Evolutionary conservation across 2,797 vertebrate species (phyloP).

Genomic region (Falco rusticolus): DNA sequence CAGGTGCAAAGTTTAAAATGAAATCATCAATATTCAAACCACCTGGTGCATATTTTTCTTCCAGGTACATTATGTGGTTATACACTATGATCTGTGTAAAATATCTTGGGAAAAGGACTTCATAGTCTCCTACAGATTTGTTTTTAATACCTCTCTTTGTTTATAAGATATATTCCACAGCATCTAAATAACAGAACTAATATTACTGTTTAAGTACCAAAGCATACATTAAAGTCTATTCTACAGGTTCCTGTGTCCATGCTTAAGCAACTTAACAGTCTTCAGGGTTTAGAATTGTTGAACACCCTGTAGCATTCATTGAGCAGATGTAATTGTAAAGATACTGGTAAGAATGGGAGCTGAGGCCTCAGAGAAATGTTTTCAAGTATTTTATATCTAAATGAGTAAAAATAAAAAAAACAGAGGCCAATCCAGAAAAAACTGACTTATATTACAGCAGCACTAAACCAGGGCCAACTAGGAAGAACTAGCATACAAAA

Average conservation of each 20-base stretch:
- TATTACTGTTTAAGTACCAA: neutral
- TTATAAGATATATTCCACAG: neutral
- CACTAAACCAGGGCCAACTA: neutral
- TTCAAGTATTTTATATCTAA: neutral
- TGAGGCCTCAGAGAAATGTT: neutral
- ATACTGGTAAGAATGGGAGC: neutral
- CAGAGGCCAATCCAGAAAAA: neutral
- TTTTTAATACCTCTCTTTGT: neutral
- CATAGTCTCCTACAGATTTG: neutral
- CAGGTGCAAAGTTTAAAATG: constrained; percentile 28
- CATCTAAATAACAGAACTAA: neutral
- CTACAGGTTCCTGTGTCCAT: neutral
- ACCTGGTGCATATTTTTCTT: neutral
- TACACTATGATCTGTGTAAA: neutral
- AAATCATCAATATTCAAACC: constrained; percentile 1
- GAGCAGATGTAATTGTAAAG: neutral
- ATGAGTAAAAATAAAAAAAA: neutral
- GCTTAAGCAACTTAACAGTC: neutral
- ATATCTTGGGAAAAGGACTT: neutral
- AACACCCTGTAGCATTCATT: neutral
- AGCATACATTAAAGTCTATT: neutral
- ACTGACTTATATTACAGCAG: neutral
- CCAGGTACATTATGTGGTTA: neutral
- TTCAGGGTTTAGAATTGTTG: neutral
- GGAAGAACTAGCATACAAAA: neutral